Evolutionary conservation across 2,797 vertebrate species (phyloP).

Genomic region (Telmatherina bonti): DNA sequence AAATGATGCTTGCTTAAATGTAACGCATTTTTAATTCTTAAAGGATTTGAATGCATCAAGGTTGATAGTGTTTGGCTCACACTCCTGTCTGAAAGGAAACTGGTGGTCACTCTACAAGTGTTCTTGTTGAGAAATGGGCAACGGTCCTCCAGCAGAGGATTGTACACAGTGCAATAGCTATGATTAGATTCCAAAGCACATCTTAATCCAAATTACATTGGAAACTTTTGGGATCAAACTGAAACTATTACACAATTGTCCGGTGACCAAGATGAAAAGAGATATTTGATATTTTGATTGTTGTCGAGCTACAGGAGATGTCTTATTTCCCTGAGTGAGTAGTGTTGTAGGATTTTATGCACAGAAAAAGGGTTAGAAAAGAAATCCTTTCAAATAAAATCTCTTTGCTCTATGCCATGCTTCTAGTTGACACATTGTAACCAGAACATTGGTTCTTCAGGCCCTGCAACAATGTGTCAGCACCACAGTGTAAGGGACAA

Average conservation of each 20-base stretch:
- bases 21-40: neutral
- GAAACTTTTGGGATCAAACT: neutral
- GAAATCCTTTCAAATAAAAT: neutral
- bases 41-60: neutral
- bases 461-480: slow-evolving; percentile 37
- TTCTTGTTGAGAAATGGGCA: neutral
- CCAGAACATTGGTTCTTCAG: slow-evolving; percentile 25
- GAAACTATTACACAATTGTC: neutral
- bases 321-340: neutral
- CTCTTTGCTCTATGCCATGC: no score
- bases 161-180: neutral
- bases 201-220: neutral
- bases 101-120: neutral
- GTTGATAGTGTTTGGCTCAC: neutral
- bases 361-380: neutral
- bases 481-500: slow-evolving; percentile 22
- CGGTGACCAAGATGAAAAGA: neutral
- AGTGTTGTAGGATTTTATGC: neutral
- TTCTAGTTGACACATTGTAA: neutral
- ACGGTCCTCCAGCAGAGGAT: neutral
- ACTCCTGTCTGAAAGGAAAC: neutral
- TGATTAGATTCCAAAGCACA: neutral
- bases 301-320: no score
- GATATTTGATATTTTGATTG: neutral
- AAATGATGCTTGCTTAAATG: neutral